phyloP scores from a whole-genome alignment of 2,113 vertebrate genomes.

The Catharus fuscescens region DNA sequence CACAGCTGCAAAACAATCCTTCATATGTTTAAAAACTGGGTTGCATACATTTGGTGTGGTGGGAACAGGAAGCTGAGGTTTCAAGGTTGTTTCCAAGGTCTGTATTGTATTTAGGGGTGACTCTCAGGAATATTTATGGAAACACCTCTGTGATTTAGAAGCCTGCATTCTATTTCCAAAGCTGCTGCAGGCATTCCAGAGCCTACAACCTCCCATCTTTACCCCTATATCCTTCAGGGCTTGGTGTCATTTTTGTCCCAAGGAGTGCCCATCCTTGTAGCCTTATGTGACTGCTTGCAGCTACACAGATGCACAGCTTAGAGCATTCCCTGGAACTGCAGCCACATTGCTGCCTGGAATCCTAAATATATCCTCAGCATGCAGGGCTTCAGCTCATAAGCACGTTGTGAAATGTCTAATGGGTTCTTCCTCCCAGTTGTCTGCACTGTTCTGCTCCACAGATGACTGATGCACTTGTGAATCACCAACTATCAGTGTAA shows the following conservation, averaged over 20 bases:
- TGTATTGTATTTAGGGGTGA: not conserved
- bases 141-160: not conserved
- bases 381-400: not conserved
- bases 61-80: not conserved
- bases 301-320: not conserved
- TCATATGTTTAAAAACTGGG: not conserved
- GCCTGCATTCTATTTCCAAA: not conserved
- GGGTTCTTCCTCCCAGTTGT: not conserved
- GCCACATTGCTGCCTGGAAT: not conserved
- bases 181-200: not conserved
- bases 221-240: not conserved
- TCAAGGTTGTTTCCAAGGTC: constrained; percentile 8
- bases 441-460: not conserved
- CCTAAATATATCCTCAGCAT: not conserved
- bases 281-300: not conserved
- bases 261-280: not conserved
- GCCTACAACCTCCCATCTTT: not conserved
- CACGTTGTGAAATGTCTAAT: not conserved
- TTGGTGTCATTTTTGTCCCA: not conserved
- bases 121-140: not conserved
- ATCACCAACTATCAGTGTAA: not conserved
- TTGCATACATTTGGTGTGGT: not conserved
- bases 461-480: constrained; percentile 18
- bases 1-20: constrained; percentile 36
- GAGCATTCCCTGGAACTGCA: not conserved